These are phyloP conservation scores for Diphyllodes magnificus DNA, from an alignment of 2,113 vertebrate genomes.

Conservation along the genomic window DNA sequence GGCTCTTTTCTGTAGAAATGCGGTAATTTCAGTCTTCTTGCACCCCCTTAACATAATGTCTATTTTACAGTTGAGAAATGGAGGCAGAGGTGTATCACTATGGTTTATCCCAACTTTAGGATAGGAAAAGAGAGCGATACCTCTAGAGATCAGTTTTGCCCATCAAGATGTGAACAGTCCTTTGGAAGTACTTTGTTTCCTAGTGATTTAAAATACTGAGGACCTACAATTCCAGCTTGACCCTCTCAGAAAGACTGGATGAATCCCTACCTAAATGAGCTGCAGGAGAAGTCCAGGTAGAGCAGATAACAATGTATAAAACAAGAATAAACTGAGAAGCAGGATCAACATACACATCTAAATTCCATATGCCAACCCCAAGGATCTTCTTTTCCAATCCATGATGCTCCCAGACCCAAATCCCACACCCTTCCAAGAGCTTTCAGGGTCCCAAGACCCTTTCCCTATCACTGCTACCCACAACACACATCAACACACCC, in stretches of 20 bases:
- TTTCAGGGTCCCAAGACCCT: not conserved
- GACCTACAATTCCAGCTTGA: not conserved
- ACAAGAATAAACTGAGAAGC: not conserved
- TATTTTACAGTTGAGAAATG: not conserved
- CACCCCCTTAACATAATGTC: not conserved
- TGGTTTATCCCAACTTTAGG: not conserved
- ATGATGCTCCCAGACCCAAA: not conserved
- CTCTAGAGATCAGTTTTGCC: not conserved
- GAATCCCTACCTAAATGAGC: not conserved
- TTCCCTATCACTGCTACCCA: no score
- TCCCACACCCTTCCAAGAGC: not conserved
- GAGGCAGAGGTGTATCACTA: not conserved
- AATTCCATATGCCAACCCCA: not conserved
- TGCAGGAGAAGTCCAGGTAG: not conserved
- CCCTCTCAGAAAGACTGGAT: not conserved
- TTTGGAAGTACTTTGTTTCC: not conserved
- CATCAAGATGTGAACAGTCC: not conserved
- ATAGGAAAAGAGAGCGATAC: not conserved
- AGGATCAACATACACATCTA: rapidly evolving
- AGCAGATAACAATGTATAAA: not conserved
- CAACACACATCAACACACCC: not conserved
- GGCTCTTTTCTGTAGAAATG: not conserved
- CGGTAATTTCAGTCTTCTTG: not conserved
- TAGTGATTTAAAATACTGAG: not conserved
- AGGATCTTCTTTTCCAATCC: not conserved